A percentile compares a stretch with the other conserved stretches of the same genome.
Evolutionary conservation across 2,888 invertebrate species (phyloP).

Genomic region (Drosophila austrosaltans): DNA sequence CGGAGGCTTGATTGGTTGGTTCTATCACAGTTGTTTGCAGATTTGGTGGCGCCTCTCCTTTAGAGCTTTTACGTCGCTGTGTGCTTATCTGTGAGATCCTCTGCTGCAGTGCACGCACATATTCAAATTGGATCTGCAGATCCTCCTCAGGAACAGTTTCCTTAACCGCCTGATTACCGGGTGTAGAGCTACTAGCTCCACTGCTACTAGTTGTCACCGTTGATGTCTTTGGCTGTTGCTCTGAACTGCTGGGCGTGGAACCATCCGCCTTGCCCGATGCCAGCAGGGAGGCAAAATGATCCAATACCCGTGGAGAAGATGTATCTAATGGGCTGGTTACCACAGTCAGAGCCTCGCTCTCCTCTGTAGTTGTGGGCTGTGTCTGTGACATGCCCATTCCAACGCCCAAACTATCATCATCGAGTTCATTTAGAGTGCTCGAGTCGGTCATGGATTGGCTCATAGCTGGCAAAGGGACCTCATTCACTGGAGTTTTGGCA

Average conservation of each 20-base stretch:
- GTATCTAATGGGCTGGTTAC: constrained; percentile 85
- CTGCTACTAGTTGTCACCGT: constrained; percentile 68
- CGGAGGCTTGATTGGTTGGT: constrained; percentile 37
- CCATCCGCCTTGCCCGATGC: constrained; percentile 55
- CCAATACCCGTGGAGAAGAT: constrained; percentile 75
- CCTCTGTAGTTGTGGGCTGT: constrained; percentile 85
- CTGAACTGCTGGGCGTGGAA: constrained; percentile 81
- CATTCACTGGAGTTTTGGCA: constrained; percentile 83
- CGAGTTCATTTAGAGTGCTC: constrained; percentile 83
- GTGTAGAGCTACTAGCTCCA: constrained; percentile 44
- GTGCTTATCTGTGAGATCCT: constrained; percentile 89
- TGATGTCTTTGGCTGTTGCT: constrained; percentile 81
- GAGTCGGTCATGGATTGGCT: constrained; percentile 79
- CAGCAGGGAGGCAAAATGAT: constrained; percentile 62
- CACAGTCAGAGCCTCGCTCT: constrained; percentile 86
- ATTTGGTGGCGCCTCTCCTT: constrained; percentile 79
- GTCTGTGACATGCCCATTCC: constrained; percentile 82
- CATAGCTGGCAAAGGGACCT: constrained; percentile 75
- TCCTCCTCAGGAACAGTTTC: constrained; percentile 52
- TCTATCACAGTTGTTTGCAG: constrained; percentile 82
- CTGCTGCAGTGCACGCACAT: constrained; percentile 87
- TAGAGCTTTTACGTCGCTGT: constrained; percentile 85
- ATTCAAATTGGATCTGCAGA: constrained; percentile 83
- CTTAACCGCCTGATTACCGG: constrained; percentile 43
- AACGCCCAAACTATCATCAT: constrained; percentile 86